A percentile compares a stretch with the other conserved stretches of the same genome.
phyloP scores from a whole-genome alignment of 2,797 vertebrate species.

The Acomys russatus region DNA sequence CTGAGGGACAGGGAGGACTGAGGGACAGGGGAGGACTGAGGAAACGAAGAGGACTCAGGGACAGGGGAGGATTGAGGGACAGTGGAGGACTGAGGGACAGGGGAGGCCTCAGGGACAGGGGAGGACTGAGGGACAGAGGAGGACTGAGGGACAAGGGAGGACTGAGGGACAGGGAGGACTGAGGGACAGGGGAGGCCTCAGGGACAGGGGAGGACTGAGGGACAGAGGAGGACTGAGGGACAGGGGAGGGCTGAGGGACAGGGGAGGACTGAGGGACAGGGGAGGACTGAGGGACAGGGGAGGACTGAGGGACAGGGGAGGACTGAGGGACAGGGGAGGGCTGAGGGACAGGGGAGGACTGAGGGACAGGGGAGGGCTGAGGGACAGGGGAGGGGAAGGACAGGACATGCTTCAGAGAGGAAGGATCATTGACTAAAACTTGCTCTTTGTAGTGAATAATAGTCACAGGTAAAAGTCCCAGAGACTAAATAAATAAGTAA shows the following conservation, averaged over 20 bases:
- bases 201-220: background rate
- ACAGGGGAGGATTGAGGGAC: too few species aligned
- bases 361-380: background rate
- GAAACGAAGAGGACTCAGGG: too few species aligned
- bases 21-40: background rate
- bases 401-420: constrained; percentile 49
- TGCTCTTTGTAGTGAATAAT: constrained; percentile 78
- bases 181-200: background rate
- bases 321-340: background rate
- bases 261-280: background rate
- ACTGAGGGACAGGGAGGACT: background rate
- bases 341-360: background rate
- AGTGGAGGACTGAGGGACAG: too few species aligned
- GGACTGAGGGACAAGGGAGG: background rate
- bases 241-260: background rate
- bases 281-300: background rate
- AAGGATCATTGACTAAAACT: constrained; percentile 73
- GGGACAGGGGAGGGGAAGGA: background rate
- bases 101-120: background rate
- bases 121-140: background rate
- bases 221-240: background rate
- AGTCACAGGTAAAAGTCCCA: constrained; percentile 82
- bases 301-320: background rate
- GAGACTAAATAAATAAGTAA: constrained; percentile 57
- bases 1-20: background rate